Conservation (phyloP, 2,797 vertebrate species). For the Leuciscus waleckii region DNA sequence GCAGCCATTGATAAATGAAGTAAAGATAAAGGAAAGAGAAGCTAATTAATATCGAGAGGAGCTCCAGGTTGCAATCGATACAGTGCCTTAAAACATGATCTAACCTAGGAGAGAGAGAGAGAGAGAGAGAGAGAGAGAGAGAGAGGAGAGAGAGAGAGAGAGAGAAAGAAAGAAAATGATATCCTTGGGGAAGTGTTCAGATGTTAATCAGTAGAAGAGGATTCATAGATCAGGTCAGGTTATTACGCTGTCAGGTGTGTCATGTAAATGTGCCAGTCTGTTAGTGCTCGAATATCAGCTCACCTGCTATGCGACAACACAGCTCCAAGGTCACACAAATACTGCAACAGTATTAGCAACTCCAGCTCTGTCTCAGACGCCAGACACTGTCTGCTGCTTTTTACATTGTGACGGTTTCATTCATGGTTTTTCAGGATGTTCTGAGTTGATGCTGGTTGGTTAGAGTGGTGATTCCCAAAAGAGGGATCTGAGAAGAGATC, state of each 20-base stretch:
- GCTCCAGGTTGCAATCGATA: slow-evolving; percentile 8
- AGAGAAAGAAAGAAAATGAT: neutral
- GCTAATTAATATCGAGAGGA: slow-evolving; percentile 54
- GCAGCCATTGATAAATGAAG: slow-evolving; percentile 46
- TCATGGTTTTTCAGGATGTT: neutral
- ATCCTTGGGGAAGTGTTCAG: neutral
- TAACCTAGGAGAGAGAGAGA: neutral
- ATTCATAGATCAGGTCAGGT: neutral
- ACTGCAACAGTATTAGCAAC: slow-evolving; percentile 1
- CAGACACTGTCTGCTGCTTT: no score
- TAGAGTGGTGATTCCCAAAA: neutral
- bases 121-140: neutral
- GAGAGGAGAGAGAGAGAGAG: neutral
- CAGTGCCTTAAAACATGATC: slow-evolving; percentile 26
- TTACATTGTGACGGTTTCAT: neutral
- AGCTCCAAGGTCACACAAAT: slow-evolving; percentile 18
- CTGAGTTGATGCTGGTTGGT: neutral
- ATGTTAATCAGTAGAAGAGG: slow-evolving; percentile 18
- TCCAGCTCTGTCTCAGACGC: neutral
- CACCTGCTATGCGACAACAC: neutral
- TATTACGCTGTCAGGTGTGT: neutral
- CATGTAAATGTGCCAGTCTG: neutral
- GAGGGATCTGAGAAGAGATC: neutral
- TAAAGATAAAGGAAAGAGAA: slow-evolving; percentile 43
- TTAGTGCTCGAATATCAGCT: neutral